phyloP scores from a whole-genome alignment of 1,140 invertebrate species.

The Papilio xuthus region DNA sequence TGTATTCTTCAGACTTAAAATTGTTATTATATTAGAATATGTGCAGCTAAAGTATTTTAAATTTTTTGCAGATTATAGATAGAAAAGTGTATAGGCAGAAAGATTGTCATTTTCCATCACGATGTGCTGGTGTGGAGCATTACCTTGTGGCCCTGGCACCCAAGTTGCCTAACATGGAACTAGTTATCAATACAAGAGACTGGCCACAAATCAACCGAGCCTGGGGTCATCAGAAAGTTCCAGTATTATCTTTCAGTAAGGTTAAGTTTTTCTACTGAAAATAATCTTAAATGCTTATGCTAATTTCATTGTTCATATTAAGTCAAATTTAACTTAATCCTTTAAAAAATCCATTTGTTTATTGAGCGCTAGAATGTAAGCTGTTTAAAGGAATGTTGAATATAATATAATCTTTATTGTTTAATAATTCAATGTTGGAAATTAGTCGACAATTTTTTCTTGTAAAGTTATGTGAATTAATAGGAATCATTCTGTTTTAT shows the following conservation, averaged over 20 bases:
- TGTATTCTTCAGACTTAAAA: too few species aligned
- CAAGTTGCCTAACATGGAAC: conserved; percentile 91
- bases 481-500: conserved; percentile 43
- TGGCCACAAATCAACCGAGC: conserved; percentile 92
- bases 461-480: too few species aligned
- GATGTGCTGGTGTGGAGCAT: conserved; percentile 96
- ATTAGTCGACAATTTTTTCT: too few species aligned
- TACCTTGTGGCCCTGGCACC: conserved; percentile 87
- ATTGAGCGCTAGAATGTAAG: too few species aligned
- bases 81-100: conserved; percentile 91
- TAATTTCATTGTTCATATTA: background rate
- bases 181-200: conserved; percentile 95
- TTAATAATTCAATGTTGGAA: too few species aligned
- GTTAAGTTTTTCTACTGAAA: conserved; percentile 72
- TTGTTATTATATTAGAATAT: too few species aligned
- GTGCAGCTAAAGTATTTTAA: conserved; percentile 2
- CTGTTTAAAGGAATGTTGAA: too few species aligned
- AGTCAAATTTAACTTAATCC: too few species aligned
- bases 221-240: conserved; percentile 83
- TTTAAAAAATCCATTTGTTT: too few species aligned
- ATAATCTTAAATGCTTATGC: conserved; percentile 34
- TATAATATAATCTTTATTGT: too few species aligned
- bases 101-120: conserved; percentile 94
- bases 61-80: conserved; percentile 83
- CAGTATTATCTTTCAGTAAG: conserved; percentile 98